Evolutionary conservation across 2,888 invertebrate species (phyloP).

Genomic region (Ornithoptera alexandrae): DNA sequence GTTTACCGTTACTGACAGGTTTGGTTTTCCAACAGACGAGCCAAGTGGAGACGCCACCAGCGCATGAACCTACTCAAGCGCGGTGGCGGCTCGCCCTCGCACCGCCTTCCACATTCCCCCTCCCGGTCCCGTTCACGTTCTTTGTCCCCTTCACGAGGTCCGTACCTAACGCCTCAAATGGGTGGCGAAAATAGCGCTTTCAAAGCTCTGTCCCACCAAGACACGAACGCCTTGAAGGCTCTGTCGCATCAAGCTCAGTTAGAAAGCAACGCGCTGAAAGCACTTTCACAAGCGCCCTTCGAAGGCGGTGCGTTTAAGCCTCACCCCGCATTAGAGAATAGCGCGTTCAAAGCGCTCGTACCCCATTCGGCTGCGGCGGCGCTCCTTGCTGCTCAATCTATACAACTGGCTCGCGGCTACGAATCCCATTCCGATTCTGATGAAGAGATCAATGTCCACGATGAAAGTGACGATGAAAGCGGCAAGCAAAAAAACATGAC

Average conservation of each 20-base stretch:
- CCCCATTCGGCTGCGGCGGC: conserved; percentile 83
- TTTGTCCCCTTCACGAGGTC: conserved; percentile 82
- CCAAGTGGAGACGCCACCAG: conserved; percentile 98
- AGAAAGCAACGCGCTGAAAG: conserved; percentile 79
- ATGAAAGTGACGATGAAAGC: conserved; percentile 84
- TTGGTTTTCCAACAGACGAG: conserved; percentile 99
- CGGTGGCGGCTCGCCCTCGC: conserved; percentile 86
- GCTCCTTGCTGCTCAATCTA: conserved; percentile 73
- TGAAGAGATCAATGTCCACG: conserved; percentile 92
- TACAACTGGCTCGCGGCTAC: conserved; percentile 69
- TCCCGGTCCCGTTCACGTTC: conserved; percentile 84
- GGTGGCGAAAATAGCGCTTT: conserved; percentile 95
- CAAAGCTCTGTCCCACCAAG: conserved; percentile 85
- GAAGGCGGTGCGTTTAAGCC: conserved; percentile 67
- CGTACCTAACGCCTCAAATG: conserved; percentile 83
- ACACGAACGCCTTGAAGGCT: conserved; percentile 80
- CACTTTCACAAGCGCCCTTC: conserved; percentile 62
- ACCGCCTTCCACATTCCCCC: conserved; percentile 77
- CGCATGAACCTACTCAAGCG: conserved; percentile 95
- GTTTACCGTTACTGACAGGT: conserved; percentile 92
- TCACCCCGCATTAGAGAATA: conserved; percentile 85
- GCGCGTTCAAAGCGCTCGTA: conserved; percentile 90
- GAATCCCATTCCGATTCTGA: conserved; percentile 83
- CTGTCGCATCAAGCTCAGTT: conserved; percentile 79
- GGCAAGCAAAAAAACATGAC: conserved; percentile 66